Evolutionary conservation across 35 echinoderm and acorn worm genomes (phyloP).

Genomic region (Ophiothrix spiculata): DNA sequence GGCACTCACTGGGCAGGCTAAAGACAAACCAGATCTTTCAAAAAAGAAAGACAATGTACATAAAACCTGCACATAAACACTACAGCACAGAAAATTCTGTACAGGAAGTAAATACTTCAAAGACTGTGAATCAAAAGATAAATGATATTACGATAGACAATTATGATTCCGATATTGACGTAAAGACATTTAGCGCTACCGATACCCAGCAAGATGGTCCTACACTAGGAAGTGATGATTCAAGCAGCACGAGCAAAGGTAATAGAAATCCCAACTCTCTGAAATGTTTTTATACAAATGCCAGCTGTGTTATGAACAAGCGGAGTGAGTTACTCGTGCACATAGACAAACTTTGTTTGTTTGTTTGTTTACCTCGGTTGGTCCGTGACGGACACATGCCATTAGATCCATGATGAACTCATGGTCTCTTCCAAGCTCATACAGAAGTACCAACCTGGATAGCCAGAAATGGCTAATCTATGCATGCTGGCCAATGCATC

Average conservation of each 20-base stretch:
- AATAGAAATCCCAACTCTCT: not conserved
- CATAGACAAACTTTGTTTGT: no score
- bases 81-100: not conserved
- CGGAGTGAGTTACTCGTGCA: not conserved
- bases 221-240: not conserved
- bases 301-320: slow-evolving; percentile 1
- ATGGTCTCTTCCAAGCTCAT: no score
- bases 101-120: not conserved
- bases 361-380: no score
- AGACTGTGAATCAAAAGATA: not conserved
- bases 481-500: no score
- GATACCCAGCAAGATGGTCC: not conserved
- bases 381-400: no score
- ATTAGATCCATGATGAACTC: no score
- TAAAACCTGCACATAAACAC: not conserved
- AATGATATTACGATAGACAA: no score
- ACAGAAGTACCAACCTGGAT: no score
- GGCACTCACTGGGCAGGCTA: not conserved
- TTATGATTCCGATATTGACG: no score
- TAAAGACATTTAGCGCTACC: no score
- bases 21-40: not conserved
- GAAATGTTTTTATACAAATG: slow-evolving; percentile 12
- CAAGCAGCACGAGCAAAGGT: not conserved
- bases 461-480: no score
- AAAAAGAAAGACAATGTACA: not conserved